Percentiles rank a stretch among this genome's conserved stretches.
phyloP scores from a whole-genome alignment of 2,113 vertebrate species.

The Burhinus bistriatus region DNA sequence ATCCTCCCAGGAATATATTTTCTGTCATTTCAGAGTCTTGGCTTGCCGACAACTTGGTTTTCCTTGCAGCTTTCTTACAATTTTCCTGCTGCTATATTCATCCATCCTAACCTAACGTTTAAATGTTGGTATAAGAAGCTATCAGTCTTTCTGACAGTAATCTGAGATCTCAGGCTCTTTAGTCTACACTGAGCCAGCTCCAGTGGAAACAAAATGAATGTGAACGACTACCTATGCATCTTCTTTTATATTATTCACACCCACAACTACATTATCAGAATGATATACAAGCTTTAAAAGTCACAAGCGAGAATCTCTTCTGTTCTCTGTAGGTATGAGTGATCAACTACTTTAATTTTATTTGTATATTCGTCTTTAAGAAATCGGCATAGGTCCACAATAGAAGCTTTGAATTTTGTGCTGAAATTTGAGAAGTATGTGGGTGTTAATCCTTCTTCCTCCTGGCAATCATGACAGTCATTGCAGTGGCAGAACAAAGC shows the following conservation, averaged over 20 bases:
- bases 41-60: not conserved
- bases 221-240: not conserved
- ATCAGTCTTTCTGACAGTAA: not conserved
- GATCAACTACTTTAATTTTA: not conserved
- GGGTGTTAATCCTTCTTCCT: not conserved
- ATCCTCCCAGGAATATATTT: not conserved
- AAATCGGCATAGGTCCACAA: not conserved
- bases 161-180: not conserved
- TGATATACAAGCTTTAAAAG: not conserved
- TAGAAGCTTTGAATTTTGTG: not conserved
- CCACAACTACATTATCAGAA: not conserved
- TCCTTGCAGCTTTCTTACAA: not conserved
- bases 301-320: not conserved
- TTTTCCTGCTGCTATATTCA: not conserved
- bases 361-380: not conserved
- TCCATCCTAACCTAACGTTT: not conserved
- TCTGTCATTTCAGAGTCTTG: not conserved
- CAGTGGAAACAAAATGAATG: not conserved
- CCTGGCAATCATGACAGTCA: rapidly evolving
- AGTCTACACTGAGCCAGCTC: not conserved
- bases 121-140: not conserved
- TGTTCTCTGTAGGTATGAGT: not conserved
- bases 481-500: not conserved
- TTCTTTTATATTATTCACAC: not conserved
- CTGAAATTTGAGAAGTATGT: not conserved